Evolutionary conservation across 2,888 invertebrate genomes (phyloP).

Genomic region (Prostheceraeus crozeri): DNA sequence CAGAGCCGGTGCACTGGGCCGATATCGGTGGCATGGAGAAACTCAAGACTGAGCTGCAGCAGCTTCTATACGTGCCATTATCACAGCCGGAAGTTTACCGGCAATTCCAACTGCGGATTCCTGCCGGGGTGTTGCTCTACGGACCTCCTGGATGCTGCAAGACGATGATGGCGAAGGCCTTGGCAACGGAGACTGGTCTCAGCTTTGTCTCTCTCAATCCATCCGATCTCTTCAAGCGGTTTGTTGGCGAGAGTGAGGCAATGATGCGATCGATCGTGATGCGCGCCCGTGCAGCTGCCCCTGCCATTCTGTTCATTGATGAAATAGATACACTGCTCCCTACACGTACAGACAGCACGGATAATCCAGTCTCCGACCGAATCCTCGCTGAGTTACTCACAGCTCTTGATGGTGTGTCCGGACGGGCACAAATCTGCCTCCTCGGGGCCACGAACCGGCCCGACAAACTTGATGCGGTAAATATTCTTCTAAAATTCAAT

Average conservation of each 20-base stretch:
- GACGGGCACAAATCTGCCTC: not conserved
- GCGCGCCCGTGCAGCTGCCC: slow-evolving; percentile 15
- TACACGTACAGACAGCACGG: not conserved
- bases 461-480: slow-evolving; percentile 1
- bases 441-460: slow-evolving; percentile 30
- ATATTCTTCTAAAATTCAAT: no score
- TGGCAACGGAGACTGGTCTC: slow-evolving; percentile 30
- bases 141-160: slow-evolving; percentile 35
- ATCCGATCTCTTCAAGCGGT: slow-evolving; percentile 21
- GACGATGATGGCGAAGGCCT: slow-evolving; percentile 31
- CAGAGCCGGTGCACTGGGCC: slow-evolving; percentile 12
- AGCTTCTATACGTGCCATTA: not conserved
- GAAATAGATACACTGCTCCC: slow-evolving; percentile 32
- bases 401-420: slow-evolving; percentile 25
- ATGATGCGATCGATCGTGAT: slow-evolving; percentile 14
- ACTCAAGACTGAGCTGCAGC: slow-evolving; percentile 6
- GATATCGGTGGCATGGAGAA: slow-evolving; percentile 33
- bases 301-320: slow-evolving; percentile 33
- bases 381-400: slow-evolving; percentile 22
- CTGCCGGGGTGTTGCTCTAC: slow-evolving; percentile 19
- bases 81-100: not conserved
- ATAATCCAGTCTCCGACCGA: not conserved
- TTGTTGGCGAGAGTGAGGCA: slow-evolving; percentile 32
- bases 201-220: slow-evolving; percentile 14
- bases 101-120: not conserved